A percentile compares a stretch with the other conserved stretches of the same genome.
phyloP scores from a whole-genome alignment of 1,140 invertebrate genomes.

The Heliconius nattereri region DNA sequence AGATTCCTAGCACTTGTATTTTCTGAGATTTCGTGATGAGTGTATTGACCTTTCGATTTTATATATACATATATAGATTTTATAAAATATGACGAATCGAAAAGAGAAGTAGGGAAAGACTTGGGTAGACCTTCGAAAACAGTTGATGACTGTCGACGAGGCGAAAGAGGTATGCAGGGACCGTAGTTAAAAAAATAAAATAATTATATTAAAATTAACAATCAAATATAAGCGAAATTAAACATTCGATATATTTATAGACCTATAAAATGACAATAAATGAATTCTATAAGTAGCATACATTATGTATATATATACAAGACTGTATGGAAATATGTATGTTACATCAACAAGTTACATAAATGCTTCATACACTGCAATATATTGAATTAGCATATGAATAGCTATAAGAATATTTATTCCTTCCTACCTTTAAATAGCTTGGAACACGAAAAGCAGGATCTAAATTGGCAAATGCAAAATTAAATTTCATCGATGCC shows the following conservation, averaged over 20 bases:
- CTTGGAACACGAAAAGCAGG: slow-evolving; percentile 2
- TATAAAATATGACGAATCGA: no score
- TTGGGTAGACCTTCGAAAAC: no score
- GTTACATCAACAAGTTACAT: slow-evolving; percentile 3
- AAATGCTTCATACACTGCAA: neutral
- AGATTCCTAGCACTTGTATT: no score
- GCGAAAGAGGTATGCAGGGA: no score
- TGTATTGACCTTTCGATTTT: no score
- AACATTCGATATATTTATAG: neutral
- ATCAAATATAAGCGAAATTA: no score
- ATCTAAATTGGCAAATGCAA: neutral
- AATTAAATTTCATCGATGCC: neutral
- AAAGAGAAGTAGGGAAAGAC: no score
- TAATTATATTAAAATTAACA: no score
- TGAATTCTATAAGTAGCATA: neutral
- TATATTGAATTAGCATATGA: slow-evolving; percentile 1
- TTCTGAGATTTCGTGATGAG: no score
- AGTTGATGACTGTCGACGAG: no score
- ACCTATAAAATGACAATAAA: neutral
- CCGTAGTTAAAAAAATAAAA: no score
- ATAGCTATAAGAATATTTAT: neutral
- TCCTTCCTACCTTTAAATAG: neutral
- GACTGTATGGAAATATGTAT: neutral
- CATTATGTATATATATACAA: neutral
- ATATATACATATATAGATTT: no score